These are phyloP conservation scores for Notothenia coriiceps DNA, from an alignment of 2,113 vertebrate species.

Conservation along the genomic window DNA sequence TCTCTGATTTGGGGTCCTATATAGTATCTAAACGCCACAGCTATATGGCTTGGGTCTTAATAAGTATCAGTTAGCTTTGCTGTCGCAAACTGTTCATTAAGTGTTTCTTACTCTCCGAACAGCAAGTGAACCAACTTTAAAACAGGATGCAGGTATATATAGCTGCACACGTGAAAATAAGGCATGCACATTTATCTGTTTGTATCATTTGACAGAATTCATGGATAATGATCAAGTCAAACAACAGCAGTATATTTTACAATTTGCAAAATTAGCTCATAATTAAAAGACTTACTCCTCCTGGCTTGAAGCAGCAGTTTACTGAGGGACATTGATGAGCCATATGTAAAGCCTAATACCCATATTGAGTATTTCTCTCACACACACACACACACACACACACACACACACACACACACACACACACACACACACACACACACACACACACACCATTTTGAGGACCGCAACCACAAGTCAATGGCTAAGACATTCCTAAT, in stretches of 20 bases:
- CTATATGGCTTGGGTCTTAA: not conserved
- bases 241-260: constrained; percentile 40
- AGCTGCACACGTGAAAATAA: constrained; percentile 51
- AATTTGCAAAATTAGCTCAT: constrained; percentile 23
- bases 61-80: constrained; percentile 3
- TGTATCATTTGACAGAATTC: constrained; percentile 36
- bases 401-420: not conserved
- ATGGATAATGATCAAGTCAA: constrained; percentile 36
- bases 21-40: too few relatives aligned
- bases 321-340: constrained; percentile 7
- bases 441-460: not conserved
- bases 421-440: not conserved
- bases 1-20: too few relatives aligned
- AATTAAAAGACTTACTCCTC: not conserved
- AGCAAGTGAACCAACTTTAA: constrained; percentile 25
- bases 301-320: constrained; percentile 21
- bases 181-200: constrained; percentile 8
- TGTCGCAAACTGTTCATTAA: constrained; percentile 45
- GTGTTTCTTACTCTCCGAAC: constrained; percentile 9
- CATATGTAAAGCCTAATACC: too few relatives aligned
- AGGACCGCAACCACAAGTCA: too few relatives aligned
- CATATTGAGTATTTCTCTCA: too few relatives aligned
- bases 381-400: not conserved
- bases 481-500: too few relatives aligned
- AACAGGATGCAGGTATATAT: constrained; percentile 17